These are phyloP conservation scores for Chymomyza caudatula DNA, from an alignment of 2,888 invertebrate genomes.

Conservation along the genomic window DNA sequence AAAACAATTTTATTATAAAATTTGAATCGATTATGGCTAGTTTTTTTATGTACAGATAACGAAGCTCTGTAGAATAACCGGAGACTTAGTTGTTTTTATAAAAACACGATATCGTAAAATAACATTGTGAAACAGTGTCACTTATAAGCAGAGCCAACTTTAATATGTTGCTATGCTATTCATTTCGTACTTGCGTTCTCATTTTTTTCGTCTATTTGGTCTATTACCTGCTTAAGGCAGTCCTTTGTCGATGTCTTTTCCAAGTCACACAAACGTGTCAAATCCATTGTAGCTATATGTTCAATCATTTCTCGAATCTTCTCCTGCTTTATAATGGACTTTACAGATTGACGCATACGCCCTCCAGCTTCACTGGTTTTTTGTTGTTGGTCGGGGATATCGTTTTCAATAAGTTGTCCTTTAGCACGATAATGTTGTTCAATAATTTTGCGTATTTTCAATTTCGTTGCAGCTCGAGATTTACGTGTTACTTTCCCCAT, in stretches of 20 bases:
- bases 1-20: conserved; percentile 3
- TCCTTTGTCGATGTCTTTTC: conserved; percentile 79
- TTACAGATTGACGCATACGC: conserved; percentile 63
- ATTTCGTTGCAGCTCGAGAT: conserved; percentile 71
- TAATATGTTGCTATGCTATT: background rate
- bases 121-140: too few species aligned
- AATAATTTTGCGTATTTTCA: conserved; percentile 73
- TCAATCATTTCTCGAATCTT: conserved; percentile 79
- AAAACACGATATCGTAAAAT: background rate
- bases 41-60: too few species aligned
- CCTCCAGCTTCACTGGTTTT: conserved; percentile 14
- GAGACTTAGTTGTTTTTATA: too few species aligned
- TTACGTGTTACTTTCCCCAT: conserved; percentile 66
- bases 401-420: conserved; percentile 73
- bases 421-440: conserved; percentile 75
- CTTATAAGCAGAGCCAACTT: background rate
- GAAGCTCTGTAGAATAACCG: background rate
- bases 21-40: background rate
- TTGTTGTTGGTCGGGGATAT: conserved; percentile 47
- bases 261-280: conserved; percentile 79
- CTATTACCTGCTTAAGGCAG: conserved; percentile 78
- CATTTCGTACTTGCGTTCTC: conserved; percentile 41
- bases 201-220: conserved; percentile 78
- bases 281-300: conserved; percentile 78
- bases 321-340: conserved; percentile 77